phyloP scores from a whole-genome alignment of 2,888 invertebrate genomes.

The Clusia tigrina region DNA sequence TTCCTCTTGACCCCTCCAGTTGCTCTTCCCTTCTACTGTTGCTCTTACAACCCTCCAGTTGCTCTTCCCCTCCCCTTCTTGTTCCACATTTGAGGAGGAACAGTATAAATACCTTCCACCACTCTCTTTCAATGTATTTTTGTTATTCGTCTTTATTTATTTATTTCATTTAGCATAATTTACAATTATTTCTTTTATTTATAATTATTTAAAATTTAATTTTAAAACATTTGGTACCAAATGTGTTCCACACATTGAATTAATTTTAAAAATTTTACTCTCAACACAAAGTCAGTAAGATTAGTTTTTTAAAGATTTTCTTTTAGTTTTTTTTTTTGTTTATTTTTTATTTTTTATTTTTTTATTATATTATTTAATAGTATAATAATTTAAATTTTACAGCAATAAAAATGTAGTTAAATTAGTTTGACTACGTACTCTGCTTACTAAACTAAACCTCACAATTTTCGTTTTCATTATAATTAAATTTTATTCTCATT shows the following conservation, averaged over 20 bases:
- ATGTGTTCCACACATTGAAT: not conserved
- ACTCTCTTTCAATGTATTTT: no score
- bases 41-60: no score
- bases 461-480: not conserved
- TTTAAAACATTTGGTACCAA: no score
- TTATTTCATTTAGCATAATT: not conserved
- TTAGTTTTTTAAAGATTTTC: not conserved
- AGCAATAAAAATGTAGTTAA: constrained; percentile 1
- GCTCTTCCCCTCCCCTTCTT: no score
- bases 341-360: not conserved
- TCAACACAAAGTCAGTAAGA: no score
- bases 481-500: not conserved
- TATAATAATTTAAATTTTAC: not conserved
- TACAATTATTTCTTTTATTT: not conserved
- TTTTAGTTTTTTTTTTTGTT: not conserved
- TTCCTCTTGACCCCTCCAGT: no score
- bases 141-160: not conserved
- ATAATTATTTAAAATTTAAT: not conserved
- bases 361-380: not conserved
- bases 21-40: no score
- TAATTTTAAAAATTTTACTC: not conserved
- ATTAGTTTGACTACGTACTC: constrained; percentile 2
- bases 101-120: no score
- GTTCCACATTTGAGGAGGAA: no score
- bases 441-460: not conserved